phyloP scores from a whole-genome alignment of 2,888 invertebrate genomes.

The Aricia artaxerxes region DNA sequence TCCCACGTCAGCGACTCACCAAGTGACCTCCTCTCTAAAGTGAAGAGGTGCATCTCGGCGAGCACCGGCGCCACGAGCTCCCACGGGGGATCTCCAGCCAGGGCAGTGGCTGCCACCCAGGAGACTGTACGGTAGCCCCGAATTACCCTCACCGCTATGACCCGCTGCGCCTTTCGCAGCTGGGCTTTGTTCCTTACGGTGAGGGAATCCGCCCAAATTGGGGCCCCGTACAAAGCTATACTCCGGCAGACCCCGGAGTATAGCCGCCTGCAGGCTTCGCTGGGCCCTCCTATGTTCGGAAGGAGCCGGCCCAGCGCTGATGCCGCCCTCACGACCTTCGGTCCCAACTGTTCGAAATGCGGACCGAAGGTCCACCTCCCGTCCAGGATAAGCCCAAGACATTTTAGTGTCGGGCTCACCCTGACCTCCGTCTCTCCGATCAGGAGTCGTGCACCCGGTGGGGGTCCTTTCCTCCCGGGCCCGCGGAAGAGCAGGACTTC shows the following conservation, averaged over 20 bases:
- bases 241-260: background rate
- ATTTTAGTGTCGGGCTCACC: background rate
- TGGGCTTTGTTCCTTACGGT: background rate
- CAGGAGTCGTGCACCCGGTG: background rate
- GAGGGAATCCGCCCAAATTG: background rate
- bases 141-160: too few species aligned
- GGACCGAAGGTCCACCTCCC: too few species aligned
- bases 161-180: too few species aligned
- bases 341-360: too few species aligned
- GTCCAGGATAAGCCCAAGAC: too few species aligned
- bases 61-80: constrained; percentile 20
- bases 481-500: too few species aligned
- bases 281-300: background rate
- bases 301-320: background rate
- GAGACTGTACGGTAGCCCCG: constrained; percentile 17
- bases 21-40: too few species aligned
- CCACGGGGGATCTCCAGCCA: constrained; percentile 26
- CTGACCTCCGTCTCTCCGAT: constrained; percentile 4
- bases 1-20: too few species aligned
- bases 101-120: constrained; percentile 30
- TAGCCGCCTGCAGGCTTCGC: constrained; percentile 10
- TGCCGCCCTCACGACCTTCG: too few species aligned
- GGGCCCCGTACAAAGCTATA: background rate
- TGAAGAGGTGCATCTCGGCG: too few species aligned
- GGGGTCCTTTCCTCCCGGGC: too few species aligned